These are phyloP conservation scores for Platygyra sinensis DNA, from an alignment of 64 coral and sea anemone genomes.

Conservation along the genomic window DNA sequence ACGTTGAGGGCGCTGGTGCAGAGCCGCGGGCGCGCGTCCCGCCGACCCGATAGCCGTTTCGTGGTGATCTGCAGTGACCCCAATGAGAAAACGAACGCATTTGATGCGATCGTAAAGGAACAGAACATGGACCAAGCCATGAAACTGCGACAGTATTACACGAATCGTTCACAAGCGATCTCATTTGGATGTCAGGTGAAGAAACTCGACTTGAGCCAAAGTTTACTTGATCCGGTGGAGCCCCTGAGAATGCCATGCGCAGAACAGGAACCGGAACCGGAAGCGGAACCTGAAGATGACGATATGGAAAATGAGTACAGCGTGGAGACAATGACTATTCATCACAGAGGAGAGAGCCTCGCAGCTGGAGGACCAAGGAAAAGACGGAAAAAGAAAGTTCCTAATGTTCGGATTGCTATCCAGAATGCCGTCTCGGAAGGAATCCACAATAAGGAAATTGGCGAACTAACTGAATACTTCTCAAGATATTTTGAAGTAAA, in stretches of 20 bases:
- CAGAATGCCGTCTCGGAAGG: constrained; percentile 34
- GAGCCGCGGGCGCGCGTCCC: constrained; percentile 77
- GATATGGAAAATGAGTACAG: constrained; percentile 30
- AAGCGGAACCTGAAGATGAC: not conserved
- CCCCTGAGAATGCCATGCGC: not conserved
- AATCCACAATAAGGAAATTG: constrained; percentile 22
- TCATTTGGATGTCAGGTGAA: constrained; percentile 71
- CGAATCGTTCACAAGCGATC: constrained; percentile 25
- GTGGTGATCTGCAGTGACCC: constrained; percentile 73
- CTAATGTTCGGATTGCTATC: constrained; percentile 34
- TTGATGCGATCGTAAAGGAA: constrained; percentile 56
- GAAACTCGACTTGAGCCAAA: not conserved
- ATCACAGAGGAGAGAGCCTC: constrained; percentile 1
- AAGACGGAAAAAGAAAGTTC: constrained; percentile 35
- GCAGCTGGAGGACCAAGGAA: not conserved
- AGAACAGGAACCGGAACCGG: not conserved
- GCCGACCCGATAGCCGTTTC: constrained; percentile 78
- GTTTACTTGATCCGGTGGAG: not conserved
- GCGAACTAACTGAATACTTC: constrained; percentile 59
- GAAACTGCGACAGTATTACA: constrained; percentile 51
- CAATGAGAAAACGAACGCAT: constrained; percentile 41
- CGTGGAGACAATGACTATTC: not conserved
- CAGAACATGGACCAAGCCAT: constrained; percentile 86
- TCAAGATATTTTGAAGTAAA: constrained; percentile 62
- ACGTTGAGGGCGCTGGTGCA: constrained; percentile 76